These are phyloP conservation scores for Leptopilina syphax DNA, from an alignment of 2,888 invertebrate species.

Conservation along the genomic window DNA sequence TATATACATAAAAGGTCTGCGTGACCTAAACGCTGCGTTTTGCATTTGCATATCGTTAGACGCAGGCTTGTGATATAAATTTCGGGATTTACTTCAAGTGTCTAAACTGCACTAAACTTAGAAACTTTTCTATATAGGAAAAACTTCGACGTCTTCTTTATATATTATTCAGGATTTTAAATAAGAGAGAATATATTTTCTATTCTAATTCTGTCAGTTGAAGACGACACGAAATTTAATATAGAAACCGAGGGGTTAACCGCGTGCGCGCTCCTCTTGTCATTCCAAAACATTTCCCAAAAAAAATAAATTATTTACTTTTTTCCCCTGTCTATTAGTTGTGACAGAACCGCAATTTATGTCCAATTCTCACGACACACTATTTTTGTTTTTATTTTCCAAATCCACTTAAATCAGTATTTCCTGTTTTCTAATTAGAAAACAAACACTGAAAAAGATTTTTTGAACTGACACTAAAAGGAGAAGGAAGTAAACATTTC, in stretches of 20 bases:
- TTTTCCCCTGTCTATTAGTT: not conserved
- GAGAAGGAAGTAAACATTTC: too few relatives aligned
- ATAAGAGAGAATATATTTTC: slow-evolving; percentile 7
- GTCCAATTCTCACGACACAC: too few relatives aligned
- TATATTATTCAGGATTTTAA: slow-evolving; percentile 14
- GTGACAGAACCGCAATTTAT: too few relatives aligned
- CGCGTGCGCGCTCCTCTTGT: not conserved
- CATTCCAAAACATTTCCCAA: not conserved
- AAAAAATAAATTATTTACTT: slow-evolving; percentile 1
- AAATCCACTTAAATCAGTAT: not conserved
- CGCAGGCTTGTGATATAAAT: slow-evolving; percentile 9
- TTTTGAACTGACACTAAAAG: too few relatives aligned
- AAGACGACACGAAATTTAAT: not conserved
- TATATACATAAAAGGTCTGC: not conserved
- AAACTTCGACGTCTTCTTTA: not conserved
- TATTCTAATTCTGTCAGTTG: not conserved
- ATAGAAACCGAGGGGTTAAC: not conserved
- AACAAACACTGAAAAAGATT: not conserved
- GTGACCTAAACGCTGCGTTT: not conserved
- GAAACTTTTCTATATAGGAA: not conserved
- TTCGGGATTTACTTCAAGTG: slow-evolving; percentile 14
- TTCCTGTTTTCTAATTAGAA: not conserved
- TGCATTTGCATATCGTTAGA: slow-evolving; percentile 13
- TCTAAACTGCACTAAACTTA: slow-evolving; percentile 17
- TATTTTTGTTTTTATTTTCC: too few relatives aligned